Evolutionary conservation across 2,113 vertebrate species (phyloP).

Genomic region (Chauna torquata): DNA sequence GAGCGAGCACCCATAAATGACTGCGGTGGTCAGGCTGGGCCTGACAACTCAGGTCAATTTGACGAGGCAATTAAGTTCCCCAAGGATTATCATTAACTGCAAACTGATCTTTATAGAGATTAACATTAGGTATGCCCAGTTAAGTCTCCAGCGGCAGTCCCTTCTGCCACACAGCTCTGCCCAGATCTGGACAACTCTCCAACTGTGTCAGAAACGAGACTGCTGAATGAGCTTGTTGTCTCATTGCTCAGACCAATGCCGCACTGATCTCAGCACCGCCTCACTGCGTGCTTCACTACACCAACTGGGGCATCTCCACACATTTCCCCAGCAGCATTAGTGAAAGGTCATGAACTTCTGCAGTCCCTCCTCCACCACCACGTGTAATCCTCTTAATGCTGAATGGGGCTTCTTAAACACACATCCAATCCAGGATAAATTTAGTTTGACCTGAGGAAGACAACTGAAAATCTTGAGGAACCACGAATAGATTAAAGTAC

Average conservation of each 20-base stretch:
- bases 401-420: slow-evolving; percentile 20
- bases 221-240: neutral
- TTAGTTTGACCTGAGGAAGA: slow-evolving; percentile 43
- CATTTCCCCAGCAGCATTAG: slow-evolving; percentile 13
- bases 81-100: neutral
- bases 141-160: neutral
- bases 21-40: rapidly evolving
- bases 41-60: neutral
- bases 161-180: neutral
- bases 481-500: neutral
- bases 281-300: neutral
- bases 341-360: neutral
- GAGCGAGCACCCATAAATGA: neutral
- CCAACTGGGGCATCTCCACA: neutral
- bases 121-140: neutral
- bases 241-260: neutral
- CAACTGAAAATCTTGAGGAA: neutral
- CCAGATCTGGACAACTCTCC: neutral
- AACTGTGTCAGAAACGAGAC: neutral
- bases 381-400: slow-evolving; percentile 39
- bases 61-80: neutral
- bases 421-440: slow-evolving; percentile 26
- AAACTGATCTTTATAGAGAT: neutral
- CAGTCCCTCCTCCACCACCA: neutral
- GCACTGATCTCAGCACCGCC: neutral